Conservation (phyloP, 92 coral and sea anemone genomes). For the Zoanthus solanderi region DNA sequence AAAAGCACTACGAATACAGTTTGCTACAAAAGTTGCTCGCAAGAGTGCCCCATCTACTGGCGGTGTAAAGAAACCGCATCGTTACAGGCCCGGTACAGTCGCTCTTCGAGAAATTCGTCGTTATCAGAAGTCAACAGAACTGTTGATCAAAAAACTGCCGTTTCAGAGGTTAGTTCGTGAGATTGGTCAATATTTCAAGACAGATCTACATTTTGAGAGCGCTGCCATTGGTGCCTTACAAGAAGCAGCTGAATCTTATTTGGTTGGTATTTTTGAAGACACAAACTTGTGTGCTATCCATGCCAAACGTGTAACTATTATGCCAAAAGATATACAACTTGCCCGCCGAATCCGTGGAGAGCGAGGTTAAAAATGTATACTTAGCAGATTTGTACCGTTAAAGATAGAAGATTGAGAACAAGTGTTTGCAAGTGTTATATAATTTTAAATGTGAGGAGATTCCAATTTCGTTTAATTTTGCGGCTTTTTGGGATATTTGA, state of each 20-base stretch:
- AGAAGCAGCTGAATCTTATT: constrained; percentile 98
- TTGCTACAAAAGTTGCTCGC: constrained; percentile 97
- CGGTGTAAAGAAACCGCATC: constrained; percentile 98
- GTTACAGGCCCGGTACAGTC: constrained; percentile 99
- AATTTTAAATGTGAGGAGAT: constrained; percentile 20
- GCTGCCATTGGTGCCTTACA: constrained; percentile 99
- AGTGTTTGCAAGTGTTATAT: constrained; percentile 16
- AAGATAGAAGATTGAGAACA: constrained; percentile 25
- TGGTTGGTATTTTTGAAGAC: constrained; percentile 98
- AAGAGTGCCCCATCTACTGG: constrained; percentile 99
- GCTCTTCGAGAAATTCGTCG: constrained; percentile 99
- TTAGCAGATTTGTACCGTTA: constrained; percentile 15
- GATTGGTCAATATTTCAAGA: constrained; percentile 99
- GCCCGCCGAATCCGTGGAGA: constrained; percentile 99
- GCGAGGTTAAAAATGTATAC: constrained; percentile 20
- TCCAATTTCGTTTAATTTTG: not conserved
- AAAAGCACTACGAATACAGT: constrained; percentile 98
- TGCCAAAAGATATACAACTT: constrained; percentile 99
- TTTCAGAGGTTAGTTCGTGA: constrained; percentile 99
- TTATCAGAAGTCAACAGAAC: constrained; percentile 98
- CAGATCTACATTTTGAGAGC: constrained; percentile 98
- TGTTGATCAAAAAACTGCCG: constrained; percentile 98
- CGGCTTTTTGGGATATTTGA: not conserved
- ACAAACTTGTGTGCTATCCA: constrained; percentile 99
- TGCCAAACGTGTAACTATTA: constrained; percentile 98